These are phyloP conservation scores for Archips xylosteana DNA, from an alignment of 2,888 invertebrate species.

Conservation along the genomic window DNA sequence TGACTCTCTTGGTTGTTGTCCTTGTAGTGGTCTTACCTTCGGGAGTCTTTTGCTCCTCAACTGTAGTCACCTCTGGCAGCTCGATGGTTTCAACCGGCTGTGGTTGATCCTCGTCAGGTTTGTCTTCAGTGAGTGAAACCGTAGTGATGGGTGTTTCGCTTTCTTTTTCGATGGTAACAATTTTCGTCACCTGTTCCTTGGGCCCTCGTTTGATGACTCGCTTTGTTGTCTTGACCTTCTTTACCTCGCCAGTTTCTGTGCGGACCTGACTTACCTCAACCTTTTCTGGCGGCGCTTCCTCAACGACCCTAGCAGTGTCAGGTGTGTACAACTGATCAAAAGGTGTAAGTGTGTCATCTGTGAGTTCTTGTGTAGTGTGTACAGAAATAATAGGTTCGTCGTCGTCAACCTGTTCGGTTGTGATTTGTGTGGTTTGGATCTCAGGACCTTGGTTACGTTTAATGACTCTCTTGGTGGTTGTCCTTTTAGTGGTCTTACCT, in stretches of 20 bases:
- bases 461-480: not conserved
- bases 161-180: not conserved
- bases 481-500: not conserved
- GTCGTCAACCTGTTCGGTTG: conserved; percentile 47
- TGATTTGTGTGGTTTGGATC: conserved; percentile 61
- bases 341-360: not conserved
- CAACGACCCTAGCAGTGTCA: not conserved
- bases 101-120: not conserved
- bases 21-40: not conserved
- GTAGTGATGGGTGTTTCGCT: not conserved
- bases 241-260: not conserved
- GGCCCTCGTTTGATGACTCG: not conserved
- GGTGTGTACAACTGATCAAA: not conserved
- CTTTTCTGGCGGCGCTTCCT: not conserved
- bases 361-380: conserved; percentile 1
- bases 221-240: not conserved
- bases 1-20: not conserved
- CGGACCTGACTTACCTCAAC: not conserved
- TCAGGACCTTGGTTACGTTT: conserved; percentile 51
- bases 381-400: not conserved
- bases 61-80: not conserved
- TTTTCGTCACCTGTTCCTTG: not conserved
- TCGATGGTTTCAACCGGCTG: not conserved
- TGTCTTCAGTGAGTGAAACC: not conserved
- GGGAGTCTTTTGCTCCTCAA: not conserved